Percentiles rank a stretch among this genome's conserved stretches.
These are phyloP conservation scores for Orchestes rusci DNA, from an alignment of 2,888 invertebrate genomes.

Conservation along the genomic window DNA sequence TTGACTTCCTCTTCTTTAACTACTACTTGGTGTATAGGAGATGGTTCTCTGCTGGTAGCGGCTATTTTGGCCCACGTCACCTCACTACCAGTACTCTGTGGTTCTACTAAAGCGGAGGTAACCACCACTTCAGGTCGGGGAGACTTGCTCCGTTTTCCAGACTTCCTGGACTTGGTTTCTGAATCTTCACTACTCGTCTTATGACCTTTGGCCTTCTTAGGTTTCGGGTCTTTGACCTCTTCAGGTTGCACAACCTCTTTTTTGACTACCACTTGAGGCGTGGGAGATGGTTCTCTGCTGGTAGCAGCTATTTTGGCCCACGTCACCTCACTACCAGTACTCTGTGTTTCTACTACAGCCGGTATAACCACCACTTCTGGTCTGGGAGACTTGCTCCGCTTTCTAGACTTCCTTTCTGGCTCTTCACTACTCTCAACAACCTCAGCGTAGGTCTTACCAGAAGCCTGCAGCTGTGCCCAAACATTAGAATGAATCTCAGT, in stretches of 20 bases:
- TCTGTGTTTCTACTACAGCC: slow-evolving; percentile 2
- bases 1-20: too few species aligned
- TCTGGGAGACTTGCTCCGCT: slow-evolving; percentile 22
- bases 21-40: too few species aligned
- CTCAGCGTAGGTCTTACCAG: slow-evolving; percentile 65
- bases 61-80: slow-evolving; percentile 13
- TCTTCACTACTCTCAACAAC: slow-evolving; percentile 42
- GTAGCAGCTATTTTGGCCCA: slow-evolving; percentile 22
- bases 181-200: background rate
- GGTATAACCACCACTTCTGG: too few species aligned
- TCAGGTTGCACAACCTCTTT: slow-evolving; percentile 5
- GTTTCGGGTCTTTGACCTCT: background rate
- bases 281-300: slow-evolving; percentile 13
- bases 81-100: too few species aligned
- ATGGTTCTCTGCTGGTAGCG: slow-evolving; percentile 12
- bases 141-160: slow-evolving; percentile 25
- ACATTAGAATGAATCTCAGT: slow-evolving; percentile 40
- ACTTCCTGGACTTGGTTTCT: slow-evolving; percentile 22
- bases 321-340: slow-evolving; percentile 4
- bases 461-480: slow-evolving; percentile 46
- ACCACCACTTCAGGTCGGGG: too few species aligned
- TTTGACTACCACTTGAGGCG: background rate
- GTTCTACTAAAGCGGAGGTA: too few species aligned
- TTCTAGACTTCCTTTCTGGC: slow-evolving; percentile 25
- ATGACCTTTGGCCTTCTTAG: background rate